These are phyloP conservation scores for Sphaeramia orbicularis DNA, from an alignment of 2,797 vertebrate species.

Conservation along the genomic window DNA sequence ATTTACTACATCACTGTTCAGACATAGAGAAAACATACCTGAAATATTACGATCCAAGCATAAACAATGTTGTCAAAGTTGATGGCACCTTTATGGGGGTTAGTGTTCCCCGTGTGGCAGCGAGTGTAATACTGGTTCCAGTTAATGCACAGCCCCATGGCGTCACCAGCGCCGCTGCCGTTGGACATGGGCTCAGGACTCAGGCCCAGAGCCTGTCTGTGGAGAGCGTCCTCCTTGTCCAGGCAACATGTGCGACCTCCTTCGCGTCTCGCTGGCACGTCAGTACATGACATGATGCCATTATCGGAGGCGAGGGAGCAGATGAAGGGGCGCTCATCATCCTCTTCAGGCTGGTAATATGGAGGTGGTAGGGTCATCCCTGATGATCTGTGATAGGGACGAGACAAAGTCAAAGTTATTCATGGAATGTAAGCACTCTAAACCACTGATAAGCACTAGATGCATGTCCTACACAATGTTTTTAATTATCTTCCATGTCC, in stretches of 20 bases:
- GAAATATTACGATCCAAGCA: constrained; percentile 98
- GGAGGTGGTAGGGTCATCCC: constrained; percentile 90
- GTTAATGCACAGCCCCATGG: constrained; percentile 93
- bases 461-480: no score
- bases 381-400: constrained; percentile 84
- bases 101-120: constrained; percentile 91
- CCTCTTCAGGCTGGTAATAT: constrained; percentile 95
- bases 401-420: background rate
- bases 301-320: constrained; percentile 97
- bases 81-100: constrained; percentile 98
- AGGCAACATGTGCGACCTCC: constrained; percentile 94
- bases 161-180: constrained; percentile 77
- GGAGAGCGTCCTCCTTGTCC: constrained; percentile 93
- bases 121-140: constrained; percentile 98
- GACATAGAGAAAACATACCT: constrained; percentile 50
- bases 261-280: constrained; percentile 92
- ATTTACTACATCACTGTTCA: background rate
- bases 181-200: constrained; percentile 88
- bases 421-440: no score
- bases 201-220: constrained; percentile 86
- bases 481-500: no score
- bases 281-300: constrained; percentile 95
- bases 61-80: constrained; percentile 99
- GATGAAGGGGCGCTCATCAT: constrained; percentile 97
- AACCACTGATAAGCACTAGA: no score